These are phyloP conservation scores for Progne subis DNA, from an alignment of 2,113 vertebrate genomes.

Conservation along the genomic window DNA sequence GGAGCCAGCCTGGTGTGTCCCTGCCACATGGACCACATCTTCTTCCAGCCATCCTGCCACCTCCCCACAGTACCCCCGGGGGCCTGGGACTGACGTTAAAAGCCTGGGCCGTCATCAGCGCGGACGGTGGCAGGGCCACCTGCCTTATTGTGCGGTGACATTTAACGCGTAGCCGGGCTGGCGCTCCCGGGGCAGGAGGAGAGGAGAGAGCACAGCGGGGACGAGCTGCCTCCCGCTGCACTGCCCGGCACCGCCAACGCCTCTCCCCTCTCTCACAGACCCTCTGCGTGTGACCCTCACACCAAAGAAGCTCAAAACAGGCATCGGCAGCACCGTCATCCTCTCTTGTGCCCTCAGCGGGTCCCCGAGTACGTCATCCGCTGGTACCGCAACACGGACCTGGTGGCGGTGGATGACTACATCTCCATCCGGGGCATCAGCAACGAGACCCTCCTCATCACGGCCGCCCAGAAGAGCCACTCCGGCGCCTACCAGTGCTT, in stretches of 20 bases:
- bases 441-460: slow-evolving; percentile 96
- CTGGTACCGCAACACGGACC: slow-evolving; percentile 97
- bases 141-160: slow-evolving; percentile 76
- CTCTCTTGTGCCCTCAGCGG: slow-evolving; percentile 92
- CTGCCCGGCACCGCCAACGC: neutral
- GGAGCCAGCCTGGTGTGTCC: neutral
- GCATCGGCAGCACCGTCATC: slow-evolving; percentile 97
- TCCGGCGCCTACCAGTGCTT: slow-evolving; percentile 98
- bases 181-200: neutral
- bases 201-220: accelerated
- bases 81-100: accelerated
- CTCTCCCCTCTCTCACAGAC: slow-evolving; percentile 72
- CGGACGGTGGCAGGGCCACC: neutral
- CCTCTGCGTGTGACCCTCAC: slow-evolving; percentile 94
- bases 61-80: neutral
- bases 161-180: neutral
- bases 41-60: neutral
- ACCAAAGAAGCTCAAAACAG: slow-evolving; percentile 97
- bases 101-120: neutral
- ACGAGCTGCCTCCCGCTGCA: accelerated
- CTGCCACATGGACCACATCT: accelerated
- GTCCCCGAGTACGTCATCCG: slow-evolving; percentile 89
- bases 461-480: slow-evolving; percentile 94
- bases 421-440: slow-evolving; percentile 95
- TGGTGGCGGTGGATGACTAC: slow-evolving; percentile 87